Evolutionary conservation across 1,140 invertebrate species (phyloP), one percentile per base, ranked within the genome.

Genomic region (Oryctes rhinoceros): DNA sequence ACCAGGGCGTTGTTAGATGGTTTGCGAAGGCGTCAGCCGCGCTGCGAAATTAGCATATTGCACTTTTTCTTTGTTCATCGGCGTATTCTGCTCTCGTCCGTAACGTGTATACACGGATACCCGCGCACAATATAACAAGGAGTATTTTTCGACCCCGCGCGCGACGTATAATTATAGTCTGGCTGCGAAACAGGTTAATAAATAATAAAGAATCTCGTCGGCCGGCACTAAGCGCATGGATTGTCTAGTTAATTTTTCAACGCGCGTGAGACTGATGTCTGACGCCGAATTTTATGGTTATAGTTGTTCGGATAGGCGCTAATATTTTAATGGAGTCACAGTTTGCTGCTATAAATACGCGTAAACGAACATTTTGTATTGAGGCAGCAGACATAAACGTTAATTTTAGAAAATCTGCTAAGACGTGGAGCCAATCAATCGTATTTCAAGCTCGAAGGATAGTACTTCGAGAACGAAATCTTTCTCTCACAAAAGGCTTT

Each of bases 11-110:
- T 76, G 74, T 44, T 44, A 76, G 74, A 76, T 47, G 74, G 37
- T 39, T 76, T 76, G 74, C 44, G 74, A 76, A 76, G 74, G 74
- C 74, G 74, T 76, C 74, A 20, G 35, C n/a, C 74, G 20, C 35
- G n/a, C 30, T 37, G 35, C 35, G 74, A 76, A 76, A 76, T 76
- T 76, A 76, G 74, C 74, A 76, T 76, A 44, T 76, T 47, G 74
- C 18, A 44, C 65, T 67, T 67, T 67, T 67, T 44, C 74, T 39
- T 76, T 35, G 74, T 39, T 76, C 39, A 48, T 20, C 74, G 11
- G 24, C 67, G 67, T 71, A 30, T 20, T n/a, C 67, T 20, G 74
- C 13, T 39, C 74, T 37, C 35, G 35, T 76, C 74, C 74, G 74
- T 67, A 20, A n/a, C n/a, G n/a, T 20, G 20, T 24, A 20, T 18